Conservation (phyloP, 2,797 vertebrate genomes). For the Lepus oiostolus region DNA sequence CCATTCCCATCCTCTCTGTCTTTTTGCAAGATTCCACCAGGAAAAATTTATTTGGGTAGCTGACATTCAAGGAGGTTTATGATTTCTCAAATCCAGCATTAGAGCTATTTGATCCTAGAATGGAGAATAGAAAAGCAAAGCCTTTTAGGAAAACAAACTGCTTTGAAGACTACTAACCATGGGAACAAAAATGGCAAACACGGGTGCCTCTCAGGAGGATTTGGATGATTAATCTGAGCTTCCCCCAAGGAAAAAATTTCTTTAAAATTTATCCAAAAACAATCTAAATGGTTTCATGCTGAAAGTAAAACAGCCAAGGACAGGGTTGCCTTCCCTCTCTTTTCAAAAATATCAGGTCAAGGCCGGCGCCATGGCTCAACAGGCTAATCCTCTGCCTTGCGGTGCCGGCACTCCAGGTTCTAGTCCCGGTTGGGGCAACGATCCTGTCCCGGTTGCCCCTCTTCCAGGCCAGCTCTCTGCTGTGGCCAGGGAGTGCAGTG, state of each 20-base stretch:
- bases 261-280: constrained; percentile 82
- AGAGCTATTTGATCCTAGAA: constrained; percentile 76
- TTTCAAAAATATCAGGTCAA: constrained; percentile 55
- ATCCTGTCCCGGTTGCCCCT: too few relatives aligned
- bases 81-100: constrained; percentile 77
- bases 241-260: constrained; percentile 79
- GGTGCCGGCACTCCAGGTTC: too few relatives aligned
- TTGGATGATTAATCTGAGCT: constrained; percentile 80
- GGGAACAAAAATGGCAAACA: constrained; percentile 80
- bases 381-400: too few relatives aligned
- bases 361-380: too few relatives aligned
- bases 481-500: too few relatives aligned
- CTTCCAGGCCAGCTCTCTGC: too few relatives aligned
- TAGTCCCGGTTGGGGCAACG: too few relatives aligned
- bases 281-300: constrained; percentile 33
- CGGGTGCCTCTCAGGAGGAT: constrained; percentile 77
- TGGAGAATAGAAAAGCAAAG: constrained; percentile 72
- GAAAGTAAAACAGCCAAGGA: constrained; percentile 64
- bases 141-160: constrained; percentile 79
- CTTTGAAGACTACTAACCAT: constrained; percentile 81
- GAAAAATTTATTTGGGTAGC: constrained; percentile 56
- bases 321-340: not conserved
- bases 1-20: not conserved
- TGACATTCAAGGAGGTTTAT: constrained; percentile 66
- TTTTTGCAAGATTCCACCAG: constrained; percentile 56